Conservation (phyloP, 2,113 vertebrate genomes). For the Mus spicilegus region DNA sequence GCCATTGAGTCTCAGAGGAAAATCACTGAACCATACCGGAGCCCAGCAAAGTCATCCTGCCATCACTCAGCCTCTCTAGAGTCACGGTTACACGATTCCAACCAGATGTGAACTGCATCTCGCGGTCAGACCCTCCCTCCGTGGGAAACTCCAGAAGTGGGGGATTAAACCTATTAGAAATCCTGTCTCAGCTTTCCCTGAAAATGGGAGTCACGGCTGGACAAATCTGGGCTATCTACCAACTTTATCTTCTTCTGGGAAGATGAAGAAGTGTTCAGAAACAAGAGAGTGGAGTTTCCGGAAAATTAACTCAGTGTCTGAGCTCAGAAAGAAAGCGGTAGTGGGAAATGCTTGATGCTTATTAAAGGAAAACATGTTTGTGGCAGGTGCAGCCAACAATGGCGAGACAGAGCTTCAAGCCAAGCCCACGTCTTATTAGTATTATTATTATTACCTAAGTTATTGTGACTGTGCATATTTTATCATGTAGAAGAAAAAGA, state of each 20-base stretch:
- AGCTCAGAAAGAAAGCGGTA: slow-evolving; percentile 81
- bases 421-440: slow-evolving; percentile 20
- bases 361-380: slow-evolving; percentile 81
- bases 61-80: background rate
- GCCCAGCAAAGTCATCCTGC: slow-evolving; percentile 50
- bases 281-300: slow-evolving; percentile 56
- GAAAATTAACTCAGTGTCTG: slow-evolving; percentile 66
- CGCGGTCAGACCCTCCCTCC: background rate
- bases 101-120: slow-evolving; percentile 30
- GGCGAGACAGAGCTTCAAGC: slow-evolving; percentile 57
- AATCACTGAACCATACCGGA: slow-evolving; percentile 21
- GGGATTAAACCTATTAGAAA: background rate
- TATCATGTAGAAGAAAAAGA: slow-evolving; percentile 51
- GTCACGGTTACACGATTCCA: slow-evolving; percentile 35
- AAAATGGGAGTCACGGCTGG: background rate
- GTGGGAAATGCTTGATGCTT: slow-evolving; percentile 74
- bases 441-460: background rate
- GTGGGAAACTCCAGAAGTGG: background rate
- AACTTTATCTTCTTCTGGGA: slow-evolving; percentile 52
- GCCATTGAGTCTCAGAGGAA: slow-evolving; percentile 57
- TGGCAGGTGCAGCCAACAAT: slow-evolving; percentile 76
- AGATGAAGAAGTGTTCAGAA: slow-evolving; percentile 49
- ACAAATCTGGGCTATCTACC: background rate
- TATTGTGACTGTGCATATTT: slow-evolving; percentile 18
- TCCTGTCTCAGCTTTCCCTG: background rate